Conservation (phyloP, 2,797 vertebrate genomes). For the Halcyon smyrnensis region DNA sequence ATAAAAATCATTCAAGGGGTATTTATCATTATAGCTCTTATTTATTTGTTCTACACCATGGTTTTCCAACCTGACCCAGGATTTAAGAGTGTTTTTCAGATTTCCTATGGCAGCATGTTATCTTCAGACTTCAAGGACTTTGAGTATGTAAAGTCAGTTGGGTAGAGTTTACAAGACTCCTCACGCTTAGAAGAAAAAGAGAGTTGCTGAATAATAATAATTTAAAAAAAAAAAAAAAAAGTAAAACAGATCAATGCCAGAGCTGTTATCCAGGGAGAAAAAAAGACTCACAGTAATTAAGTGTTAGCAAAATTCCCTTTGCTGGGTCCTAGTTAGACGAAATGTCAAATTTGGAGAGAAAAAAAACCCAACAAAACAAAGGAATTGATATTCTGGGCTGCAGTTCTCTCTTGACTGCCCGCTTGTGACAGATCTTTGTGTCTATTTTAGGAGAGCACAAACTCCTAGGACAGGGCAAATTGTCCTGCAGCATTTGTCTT, state of each 20-base stretch:
- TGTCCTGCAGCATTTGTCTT: background rate
- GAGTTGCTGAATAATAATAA: background rate
- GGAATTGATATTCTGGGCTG: background rate
- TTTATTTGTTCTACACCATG: background rate
- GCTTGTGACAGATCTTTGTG: background rate
- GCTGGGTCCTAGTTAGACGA: background rate
- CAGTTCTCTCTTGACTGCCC: background rate
- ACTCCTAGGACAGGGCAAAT: background rate
- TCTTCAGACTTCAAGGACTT: background rate
- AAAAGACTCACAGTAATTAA: background rate
- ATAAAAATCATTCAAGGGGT: background rate
- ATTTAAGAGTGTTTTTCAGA: background rate
- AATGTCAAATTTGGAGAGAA: background rate
- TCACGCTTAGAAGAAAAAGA: background rate
- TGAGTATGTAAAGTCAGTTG: background rate
- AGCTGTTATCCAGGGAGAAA: background rate
- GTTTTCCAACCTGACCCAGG: background rate
- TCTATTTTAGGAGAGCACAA: background rate
- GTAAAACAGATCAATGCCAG: accelerated
- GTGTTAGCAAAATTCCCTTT: background rate
- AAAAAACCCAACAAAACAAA: background rate
- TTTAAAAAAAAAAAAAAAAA: too few relatives aligned
- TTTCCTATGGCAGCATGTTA: background rate
- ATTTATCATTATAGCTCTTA: background rate
- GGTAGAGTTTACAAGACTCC: background rate